Evolutionary conservation across 1,140 invertebrate genomes (phyloP), one percentile per base, ranked within the genome.

Genomic region (Latrodectus geometricus): DNA sequence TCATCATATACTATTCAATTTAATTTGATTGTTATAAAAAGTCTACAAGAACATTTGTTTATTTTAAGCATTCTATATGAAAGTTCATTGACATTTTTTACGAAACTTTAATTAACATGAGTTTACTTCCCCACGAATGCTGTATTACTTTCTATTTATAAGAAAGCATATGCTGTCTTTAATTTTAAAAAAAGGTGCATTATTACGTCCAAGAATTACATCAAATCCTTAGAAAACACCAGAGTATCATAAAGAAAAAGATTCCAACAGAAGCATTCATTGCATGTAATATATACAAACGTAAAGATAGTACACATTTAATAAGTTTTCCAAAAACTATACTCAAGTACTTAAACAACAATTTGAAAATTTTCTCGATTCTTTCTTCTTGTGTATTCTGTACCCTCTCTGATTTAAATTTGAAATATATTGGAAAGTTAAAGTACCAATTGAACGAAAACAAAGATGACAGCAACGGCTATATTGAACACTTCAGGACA

Each of bases 401-500:
- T 1, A 70, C 68, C 11, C 68, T 70, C 5, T 20, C 11, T 20
- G 23, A 2, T 12, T n/a, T 12, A 35, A 70, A 35, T 61, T 76
- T 11, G 68, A 21, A 70, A 12, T 20, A 15, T 4, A 21, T 20
- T 70, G 20, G 68, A 35, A 20, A 77, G 68, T 86, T 78, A 86
- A 79, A 73, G 66, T 78, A 70, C 70, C 23, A 56, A 21, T 79
- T 70, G 11, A 66, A 80, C 66, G 21, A 79, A 76, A 69, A 80
- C 69, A 66, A 68, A 65, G 21, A 80, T n/a, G 11, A 75, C 4
- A 65, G 69, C 23, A 17, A 78, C 66, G 17, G 23, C n/a, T 66
- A 87, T 66, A 17, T 48, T 21, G 56, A 79, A 21, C 17, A 68
- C 8, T 5, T 68, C 73, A 66, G 85, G 77, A 20, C 69, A 21